Evolutionary conservation across 2,888 invertebrate genomes (phyloP).

Genomic region (Andrena minutula): DNA sequence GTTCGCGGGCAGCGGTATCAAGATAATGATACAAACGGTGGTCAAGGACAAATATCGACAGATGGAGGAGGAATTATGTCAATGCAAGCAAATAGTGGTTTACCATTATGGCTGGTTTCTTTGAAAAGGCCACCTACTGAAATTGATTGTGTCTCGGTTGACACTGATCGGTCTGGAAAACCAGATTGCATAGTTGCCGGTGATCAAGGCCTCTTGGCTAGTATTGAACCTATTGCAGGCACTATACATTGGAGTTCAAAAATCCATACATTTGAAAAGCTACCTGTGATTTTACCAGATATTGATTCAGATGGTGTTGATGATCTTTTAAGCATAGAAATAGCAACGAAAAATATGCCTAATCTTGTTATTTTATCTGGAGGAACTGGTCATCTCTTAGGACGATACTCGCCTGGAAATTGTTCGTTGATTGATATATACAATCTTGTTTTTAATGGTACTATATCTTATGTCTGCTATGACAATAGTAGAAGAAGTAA

Average conservation of each 20-base stretch:
- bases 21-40: slow-evolving; percentile 68
- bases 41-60: slow-evolving; percentile 80
- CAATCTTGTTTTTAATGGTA: slow-evolving; percentile 72
- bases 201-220: slow-evolving; percentile 88
- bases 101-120: slow-evolving; percentile 91
- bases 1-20: slow-evolving; percentile 87
- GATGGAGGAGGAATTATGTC: slow-evolving; percentile 90
- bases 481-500: slow-evolving; percentile 73
- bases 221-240: slow-evolving; percentile 88
- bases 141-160: slow-evolving; percentile 91
- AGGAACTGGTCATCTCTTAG: slow-evolving; percentile 88
- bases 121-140: slow-evolving; percentile 89
- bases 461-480: slow-evolving; percentile 76
- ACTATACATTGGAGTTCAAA: slow-evolving; percentile 86
- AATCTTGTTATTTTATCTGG: slow-evolving; percentile 90
- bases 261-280: slow-evolving; percentile 88
- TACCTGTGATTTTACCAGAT: slow-evolving; percentile 91
- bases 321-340: slow-evolving; percentile 87
- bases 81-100: slow-evolving; percentile 89
- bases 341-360: slow-evolving; percentile 77
- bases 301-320: slow-evolving; percentile 90
- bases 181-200: slow-evolving; percentile 92
- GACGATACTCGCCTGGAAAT: slow-evolving; percentile 74
- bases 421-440: slow-evolving; percentile 74
- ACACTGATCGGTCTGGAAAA: slow-evolving; percentile 90